Evolutionary conservation across 2,113 vertebrate species (phyloP).

Genomic region (Burhinus bistriatus): DNA sequence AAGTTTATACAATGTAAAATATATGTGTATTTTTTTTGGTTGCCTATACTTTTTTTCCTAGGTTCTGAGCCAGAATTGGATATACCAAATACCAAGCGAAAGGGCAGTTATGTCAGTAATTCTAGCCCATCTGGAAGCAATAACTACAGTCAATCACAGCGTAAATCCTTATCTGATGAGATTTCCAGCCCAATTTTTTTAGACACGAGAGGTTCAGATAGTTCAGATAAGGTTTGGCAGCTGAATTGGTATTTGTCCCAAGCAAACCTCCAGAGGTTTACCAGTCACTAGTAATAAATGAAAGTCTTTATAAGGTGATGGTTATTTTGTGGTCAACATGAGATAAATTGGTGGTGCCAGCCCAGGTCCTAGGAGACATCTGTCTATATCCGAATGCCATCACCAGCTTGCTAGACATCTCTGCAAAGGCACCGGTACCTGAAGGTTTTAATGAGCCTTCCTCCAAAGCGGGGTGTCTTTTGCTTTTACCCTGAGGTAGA

Average conservation of each 20-base stretch:
- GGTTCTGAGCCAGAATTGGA: not conserved
- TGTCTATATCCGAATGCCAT: not conserved
- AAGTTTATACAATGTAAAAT: not conserved
- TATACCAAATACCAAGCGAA: not conserved
- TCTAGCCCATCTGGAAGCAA: conserved; percentile 54
- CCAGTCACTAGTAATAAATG: conserved; percentile 57
- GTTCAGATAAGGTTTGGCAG: conserved; percentile 66
- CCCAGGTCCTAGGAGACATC: conserved; percentile 21
- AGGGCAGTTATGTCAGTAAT: conserved; percentile 2
- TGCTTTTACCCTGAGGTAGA: not conserved
- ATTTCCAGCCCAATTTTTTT: conserved; percentile 60
- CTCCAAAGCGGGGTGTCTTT: not conserved
- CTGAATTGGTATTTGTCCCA: conserved; percentile 61
- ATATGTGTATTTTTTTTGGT: not conserved
- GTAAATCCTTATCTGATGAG: conserved; percentile 66
- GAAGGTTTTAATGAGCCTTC: not conserved
- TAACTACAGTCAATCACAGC: conserved; percentile 45
- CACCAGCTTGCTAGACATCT: not conserved
- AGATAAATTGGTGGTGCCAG: conserved; percentile 60
- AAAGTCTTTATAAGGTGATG: conserved; percentile 49
- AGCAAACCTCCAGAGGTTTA: conserved; percentile 45
- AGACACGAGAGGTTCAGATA: conserved; percentile 39
- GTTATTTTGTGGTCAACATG: conserved; percentile 46
- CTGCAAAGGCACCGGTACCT: not conserved
- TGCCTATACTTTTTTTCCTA: not conserved